Evolutionary conservation across 2,797 vertebrate genomes (phyloP).

Genomic region (Cuniculus paca): DNA sequence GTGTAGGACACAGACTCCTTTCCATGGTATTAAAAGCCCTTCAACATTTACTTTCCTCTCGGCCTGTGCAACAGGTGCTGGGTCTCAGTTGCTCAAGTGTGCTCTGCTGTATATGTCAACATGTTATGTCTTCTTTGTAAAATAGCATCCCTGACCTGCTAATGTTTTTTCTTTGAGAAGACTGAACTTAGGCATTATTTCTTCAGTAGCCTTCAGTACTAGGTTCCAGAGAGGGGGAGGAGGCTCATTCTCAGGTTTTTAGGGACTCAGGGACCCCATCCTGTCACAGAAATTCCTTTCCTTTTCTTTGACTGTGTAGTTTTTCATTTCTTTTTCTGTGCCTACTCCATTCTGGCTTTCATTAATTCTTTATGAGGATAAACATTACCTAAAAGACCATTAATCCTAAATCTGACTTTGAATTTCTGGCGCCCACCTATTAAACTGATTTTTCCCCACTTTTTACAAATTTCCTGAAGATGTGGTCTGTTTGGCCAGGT

Average conservation of each 20-base stretch:
- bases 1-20: constrained; percentile 22
- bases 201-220: background rate
- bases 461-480: constrained; percentile 29
- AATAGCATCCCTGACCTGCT: background rate
- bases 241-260: background rate
- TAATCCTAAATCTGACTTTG: constrained; percentile 6
- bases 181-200: constrained; percentile 11
- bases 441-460: background rate
- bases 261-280: background rate
- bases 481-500: background rate
- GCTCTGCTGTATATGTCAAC: background rate
- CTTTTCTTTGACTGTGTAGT: background rate
- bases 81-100: background rate
- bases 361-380: constrained; percentile 13
- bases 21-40: background rate
- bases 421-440: background rate
- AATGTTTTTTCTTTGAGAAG: constrained; percentile 52
- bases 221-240: background rate
- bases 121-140: background rate
- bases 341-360: constrained; percentile 1
- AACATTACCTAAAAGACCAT: constrained; percentile 24
- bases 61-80: background rate
- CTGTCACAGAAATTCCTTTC: background rate
- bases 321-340: constrained; percentile 8
- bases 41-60: constrained; percentile 2